Conservation (phyloP, 2,797 vertebrate genomes). For the Gymnoscopelus braueri region DNA sequence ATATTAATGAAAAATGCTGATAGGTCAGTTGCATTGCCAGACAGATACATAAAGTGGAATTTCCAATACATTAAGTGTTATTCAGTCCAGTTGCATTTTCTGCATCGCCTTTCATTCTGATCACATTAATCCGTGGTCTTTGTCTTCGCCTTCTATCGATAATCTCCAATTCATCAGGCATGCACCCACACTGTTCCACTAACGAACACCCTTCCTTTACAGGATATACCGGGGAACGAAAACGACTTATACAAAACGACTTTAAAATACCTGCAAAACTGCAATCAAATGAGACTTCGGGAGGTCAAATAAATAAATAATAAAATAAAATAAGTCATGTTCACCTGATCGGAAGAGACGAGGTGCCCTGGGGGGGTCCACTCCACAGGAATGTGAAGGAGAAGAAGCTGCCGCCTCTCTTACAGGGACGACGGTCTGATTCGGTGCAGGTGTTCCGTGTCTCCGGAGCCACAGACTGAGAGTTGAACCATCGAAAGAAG, state of each 20-base stretch:
- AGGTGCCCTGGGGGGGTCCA: slow-evolving; percentile 36
- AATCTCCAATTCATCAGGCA: slow-evolving; percentile 5
- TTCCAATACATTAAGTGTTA: not conserved
- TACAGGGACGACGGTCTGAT: slow-evolving; percentile 46
- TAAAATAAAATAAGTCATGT: slow-evolving; percentile 26
- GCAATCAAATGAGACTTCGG: not conserved
- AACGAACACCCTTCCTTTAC: not conserved
- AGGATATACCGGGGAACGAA: not conserved
- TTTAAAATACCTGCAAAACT: not conserved
- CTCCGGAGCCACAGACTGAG: slow-evolving; percentile 40
- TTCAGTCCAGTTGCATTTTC: not conserved
- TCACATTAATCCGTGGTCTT: not conserved
- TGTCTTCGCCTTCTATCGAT: slow-evolving; percentile 18
- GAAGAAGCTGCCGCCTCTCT: slow-evolving; percentile 61
- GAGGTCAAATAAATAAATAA: not conserved
- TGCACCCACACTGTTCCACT: not conserved
- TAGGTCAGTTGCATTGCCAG: too few species aligned
- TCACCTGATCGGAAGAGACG: slow-evolving; percentile 70
- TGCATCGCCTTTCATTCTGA: slow-evolving; percentile 2
- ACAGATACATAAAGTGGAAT: too few species aligned
- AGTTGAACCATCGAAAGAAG: slow-evolving; percentile 63
- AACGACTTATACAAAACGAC: slow-evolving; percentile 2
- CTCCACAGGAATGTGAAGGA: slow-evolving; percentile 75
- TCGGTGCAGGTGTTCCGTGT: slow-evolving; percentile 61
- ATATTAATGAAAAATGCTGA: too few species aligned